Evolutionary conservation across 2,888 invertebrate species (phyloP), one percentile per base, ranked within the genome.

Genomic region (Pterostichus niger): DNA sequence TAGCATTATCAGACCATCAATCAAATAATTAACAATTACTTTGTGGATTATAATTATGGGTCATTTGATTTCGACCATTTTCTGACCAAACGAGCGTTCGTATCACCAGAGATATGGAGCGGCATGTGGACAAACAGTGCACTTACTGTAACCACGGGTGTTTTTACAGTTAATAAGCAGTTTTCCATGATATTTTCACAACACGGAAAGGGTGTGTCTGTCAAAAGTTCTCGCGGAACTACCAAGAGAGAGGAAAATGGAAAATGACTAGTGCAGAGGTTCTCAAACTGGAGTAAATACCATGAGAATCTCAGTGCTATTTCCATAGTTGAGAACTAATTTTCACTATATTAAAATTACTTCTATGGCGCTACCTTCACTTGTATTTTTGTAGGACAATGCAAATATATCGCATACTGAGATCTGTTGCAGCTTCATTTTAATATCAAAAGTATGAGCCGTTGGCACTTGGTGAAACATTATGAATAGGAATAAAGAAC

Each of bases 171-270:
- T 82, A 82, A 82, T 82, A 82, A 82, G 75, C 75, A 75, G 82
- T 59, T 82, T 75, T 82, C 75, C 75, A 82, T 33, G 82, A 82
- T 82, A 82, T 82, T 75, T 80, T 75, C 82, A 40, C 82, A 46
- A 82, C 82, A 82, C 82, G 82, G 61, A 82, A 82, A 82, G 75
- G 82, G 82, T 75, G 82, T 82, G 82, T 82, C 82, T 59, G 46
- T 82, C 82, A 82, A 82, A 82, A 82, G 75, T 82, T 71, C 40
- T 40, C 40, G 40, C 40, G 40, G 40, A 40, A 40, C 40, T 40
- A 40, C 40, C 40, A 40, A 40, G 40, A 40, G 15, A 71, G 44
- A 61, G 17, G 9, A 44, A 40, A 44, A 71, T 10, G 44, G 40
- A 40, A 44, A 71, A 71, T 13, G 24, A 56, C 49, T 9, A 17